phyloP scores from a whole-genome alignment of 2,797 vertebrate genomes.

The Podargus strigoides region DNA sequence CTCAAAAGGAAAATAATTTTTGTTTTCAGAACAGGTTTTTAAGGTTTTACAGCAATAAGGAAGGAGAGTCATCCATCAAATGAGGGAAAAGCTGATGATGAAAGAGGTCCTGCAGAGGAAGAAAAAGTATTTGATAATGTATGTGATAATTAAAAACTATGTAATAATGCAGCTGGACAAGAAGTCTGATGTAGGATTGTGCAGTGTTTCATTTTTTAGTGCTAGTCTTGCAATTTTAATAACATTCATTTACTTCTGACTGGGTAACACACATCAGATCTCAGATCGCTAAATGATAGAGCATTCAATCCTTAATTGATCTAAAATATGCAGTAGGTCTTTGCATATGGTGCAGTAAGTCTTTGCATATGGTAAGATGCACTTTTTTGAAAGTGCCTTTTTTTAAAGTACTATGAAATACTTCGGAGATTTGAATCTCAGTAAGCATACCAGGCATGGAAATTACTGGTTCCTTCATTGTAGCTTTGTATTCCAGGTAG shows the following conservation, averaged over 20 bases:
- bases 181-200: neutral
- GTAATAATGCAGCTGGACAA: neutral
- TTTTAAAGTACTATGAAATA: neutral
- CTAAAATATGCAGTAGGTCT: neutral
- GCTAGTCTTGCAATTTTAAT: slow-evolving; percentile 2
- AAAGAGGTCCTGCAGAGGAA: neutral
- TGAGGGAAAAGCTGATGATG: neutral
- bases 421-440: neutral
- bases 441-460: neutral
- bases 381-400: neutral
- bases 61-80: neutral
- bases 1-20: neutral
- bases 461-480: neutral
- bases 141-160: neutral
- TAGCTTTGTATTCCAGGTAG: neutral
- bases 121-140: neutral
- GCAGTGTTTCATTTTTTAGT: neutral
- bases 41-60: neutral
- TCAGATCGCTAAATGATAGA: neutral
- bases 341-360: neutral
- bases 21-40: neutral
- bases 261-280: neutral
- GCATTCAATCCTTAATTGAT: neutral
- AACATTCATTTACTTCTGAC: neutral
- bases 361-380: neutral